phyloP scores from a whole-genome alignment of 1,140 invertebrate genomes.

The Drosophila ohnishii region DNA sequence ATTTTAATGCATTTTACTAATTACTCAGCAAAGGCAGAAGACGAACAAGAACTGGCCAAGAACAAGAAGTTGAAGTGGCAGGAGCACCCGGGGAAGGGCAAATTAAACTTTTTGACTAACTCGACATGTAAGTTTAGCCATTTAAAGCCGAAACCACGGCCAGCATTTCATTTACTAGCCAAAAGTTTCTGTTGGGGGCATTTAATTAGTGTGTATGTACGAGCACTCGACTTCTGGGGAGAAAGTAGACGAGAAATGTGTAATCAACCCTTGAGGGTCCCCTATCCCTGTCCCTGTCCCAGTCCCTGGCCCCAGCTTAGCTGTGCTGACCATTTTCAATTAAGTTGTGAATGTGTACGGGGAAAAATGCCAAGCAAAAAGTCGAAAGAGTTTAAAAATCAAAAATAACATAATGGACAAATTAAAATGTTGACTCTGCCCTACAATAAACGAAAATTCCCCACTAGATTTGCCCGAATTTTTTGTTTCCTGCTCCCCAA shows the following conservation, averaged over 20 bases:
- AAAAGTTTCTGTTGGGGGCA: slow-evolving; percentile 55
- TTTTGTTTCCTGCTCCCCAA: slow-evolving; percentile 21
- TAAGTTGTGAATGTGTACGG: slow-evolving; percentile 37
- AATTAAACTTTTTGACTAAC: slow-evolving; percentile 76
- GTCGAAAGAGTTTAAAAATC: slow-evolving; percentile 61
- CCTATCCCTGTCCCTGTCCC: background rate
- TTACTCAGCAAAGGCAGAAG: slow-evolving; percentile 57
- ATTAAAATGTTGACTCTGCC: slow-evolving; percentile 67
- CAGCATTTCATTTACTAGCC: slow-evolving; percentile 66
- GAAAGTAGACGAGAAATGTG: slow-evolving; percentile 40
- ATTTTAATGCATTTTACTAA: slow-evolving; percentile 79
- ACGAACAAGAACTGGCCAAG: slow-evolving; percentile 15
- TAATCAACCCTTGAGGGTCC: slow-evolving; percentile 51
- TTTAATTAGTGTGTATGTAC: slow-evolving; percentile 60
- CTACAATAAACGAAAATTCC: slow-evolving; percentile 44
- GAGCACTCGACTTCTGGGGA: slow-evolving; percentile 17
- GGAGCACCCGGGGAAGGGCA: slow-evolving; percentile 15
- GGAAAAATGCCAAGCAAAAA: slow-evolving; percentile 17
- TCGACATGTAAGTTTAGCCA: slow-evolving; percentile 67
- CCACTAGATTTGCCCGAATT: slow-evolving; percentile 54
- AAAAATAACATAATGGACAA: slow-evolving; percentile 73
- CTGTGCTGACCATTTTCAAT: slow-evolving; percentile 66
- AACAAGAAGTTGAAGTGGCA: slow-evolving; percentile 26
- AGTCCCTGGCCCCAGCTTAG: background rate
- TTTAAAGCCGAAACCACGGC: slow-evolving; percentile 59